Conservation (phyloP, 2,797 vertebrate genomes). For the Danio tinwini region DNA sequence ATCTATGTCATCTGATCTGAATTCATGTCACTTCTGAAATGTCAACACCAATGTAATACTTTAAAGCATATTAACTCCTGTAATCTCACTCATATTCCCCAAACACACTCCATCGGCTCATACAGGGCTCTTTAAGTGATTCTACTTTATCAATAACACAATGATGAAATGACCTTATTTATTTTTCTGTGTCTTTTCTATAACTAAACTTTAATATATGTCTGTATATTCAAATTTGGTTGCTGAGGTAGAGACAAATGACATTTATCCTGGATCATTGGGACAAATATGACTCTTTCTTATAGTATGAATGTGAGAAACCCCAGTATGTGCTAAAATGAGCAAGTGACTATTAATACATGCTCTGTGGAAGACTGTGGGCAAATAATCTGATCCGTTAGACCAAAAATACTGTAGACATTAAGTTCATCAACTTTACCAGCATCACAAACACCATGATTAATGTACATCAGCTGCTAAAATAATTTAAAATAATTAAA, state of each 20-base stretch:
- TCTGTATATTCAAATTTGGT: background rate
- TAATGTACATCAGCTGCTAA: background rate
- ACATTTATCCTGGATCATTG: background rate
- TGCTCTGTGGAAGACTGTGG: constrained; percentile 1
- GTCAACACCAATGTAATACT: background rate
- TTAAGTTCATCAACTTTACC: background rate
- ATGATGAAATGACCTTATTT: background rate
- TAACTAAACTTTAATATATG: too few species aligned
- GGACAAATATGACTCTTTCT: background rate
- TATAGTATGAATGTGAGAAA: background rate
- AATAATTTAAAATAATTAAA: too few species aligned
- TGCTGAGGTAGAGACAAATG: background rate
- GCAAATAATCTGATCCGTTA: background rate
- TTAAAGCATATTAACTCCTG: background rate
- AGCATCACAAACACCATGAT: constrained; percentile 4
- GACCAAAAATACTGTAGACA: background rate
- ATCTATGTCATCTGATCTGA: background rate
- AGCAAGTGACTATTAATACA: background rate
- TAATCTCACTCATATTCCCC: background rate
- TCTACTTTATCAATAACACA: background rate
- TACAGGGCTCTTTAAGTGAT: background rate
- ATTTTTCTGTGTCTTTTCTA: background rate
- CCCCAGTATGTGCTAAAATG: background rate
- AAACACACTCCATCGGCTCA: background rate
- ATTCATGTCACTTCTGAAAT: background rate